Evolutionary conservation across 2,797 vertebrate species (phyloP), one percentile per base, ranked within the genome.

Genomic region (Scyliorhinus canicula): DNA sequence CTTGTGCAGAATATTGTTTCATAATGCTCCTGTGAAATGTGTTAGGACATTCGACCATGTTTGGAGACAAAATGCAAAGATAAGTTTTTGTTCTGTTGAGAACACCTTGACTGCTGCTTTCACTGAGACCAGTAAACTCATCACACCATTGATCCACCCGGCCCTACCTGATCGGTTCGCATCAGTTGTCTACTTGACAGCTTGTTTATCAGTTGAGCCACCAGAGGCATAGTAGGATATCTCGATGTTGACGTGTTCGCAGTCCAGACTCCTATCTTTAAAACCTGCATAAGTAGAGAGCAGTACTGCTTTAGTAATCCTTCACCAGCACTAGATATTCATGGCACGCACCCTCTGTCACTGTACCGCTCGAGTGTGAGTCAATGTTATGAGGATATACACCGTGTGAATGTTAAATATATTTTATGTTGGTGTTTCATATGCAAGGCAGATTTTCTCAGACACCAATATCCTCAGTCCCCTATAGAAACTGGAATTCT

Each of bases 301-400:
- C 3, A 50, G 44, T 93, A 63, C 24, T 31, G 93, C 21, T 94
- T 50, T 94, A 35, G 19, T 55, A 67, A 71, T 94, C 26, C 44
- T 71, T 67, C 67, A 71, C 44, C 93, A 94, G 14, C 31, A 52
- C 67, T 94, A 65, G 57, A 57, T 91, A 91, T 91, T 67, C 93
- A 55, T 28, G 14, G 93, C 93, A 47, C 28, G 52, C 52, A 9
- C 67, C 47, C 69, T 16, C 93, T 74, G 50, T 47, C 47, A 94
- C 52, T 94, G 93, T 74, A 55, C 67, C 74, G 67, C 65, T 74
- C 50, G 11, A 74, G 14, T 74, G 47, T 35, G 44, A n/a, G 47
- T 94, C 65, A 94, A 94, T 94, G 28, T 74, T 69, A 94, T 47
- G 16, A 94, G 67, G 50, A 94, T 35, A 50, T 14, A 94, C 93